Base-by-base conservation (phyloP, 2,888 invertebrate genomes). In the Drosophila quinaria region DNA sequence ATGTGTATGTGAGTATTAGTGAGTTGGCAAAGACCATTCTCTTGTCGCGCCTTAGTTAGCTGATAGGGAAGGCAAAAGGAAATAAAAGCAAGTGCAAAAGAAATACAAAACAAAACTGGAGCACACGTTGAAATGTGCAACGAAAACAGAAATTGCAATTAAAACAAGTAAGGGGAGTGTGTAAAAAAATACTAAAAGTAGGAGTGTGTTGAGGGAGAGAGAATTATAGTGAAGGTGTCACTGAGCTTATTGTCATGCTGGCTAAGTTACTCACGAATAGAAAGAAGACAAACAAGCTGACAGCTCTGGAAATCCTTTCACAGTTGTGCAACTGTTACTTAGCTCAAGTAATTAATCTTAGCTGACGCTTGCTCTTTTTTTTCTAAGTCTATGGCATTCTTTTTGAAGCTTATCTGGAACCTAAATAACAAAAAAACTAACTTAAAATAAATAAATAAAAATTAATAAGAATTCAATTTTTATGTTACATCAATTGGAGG, bases 11-110 rank as follows among this genome's bases (percentile, higher is more conserved):
- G 50, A 8, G 19, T 33, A 47, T 39, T 15, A 52, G 54, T 35
- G 55, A 60, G 58, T 55, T 22, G 46, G 62, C 59, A 63, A 70
- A 72, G 80, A 76, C 88, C 81, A 67, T 83, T 87, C 74, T 67
- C 78, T 58, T 72, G 62, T 70, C 69, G 70, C 74, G 80, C 84
- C 81, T 83, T 82, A 78, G 80, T 80, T 88, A 64, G 80, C 80
- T 73, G 66, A 60, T 68, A 47, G 63, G 46, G 50, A 72, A 65
- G 67, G 62, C 73, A 66, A 69, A 73, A 67, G 61, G 58, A 63
- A 58, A 58, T 33, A 42, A 39, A 22, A 22, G 4, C 22, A 22
- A 22, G n/a, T 10, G 17, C 6, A 47, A 35, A 31, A 51, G 59
- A 17, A 15, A 44, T n/a, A 56, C 44, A 56, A 44, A 56, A 44